Conservation (phyloP, 2,797 vertebrate genomes). For the Chelmon rostratus region DNA sequence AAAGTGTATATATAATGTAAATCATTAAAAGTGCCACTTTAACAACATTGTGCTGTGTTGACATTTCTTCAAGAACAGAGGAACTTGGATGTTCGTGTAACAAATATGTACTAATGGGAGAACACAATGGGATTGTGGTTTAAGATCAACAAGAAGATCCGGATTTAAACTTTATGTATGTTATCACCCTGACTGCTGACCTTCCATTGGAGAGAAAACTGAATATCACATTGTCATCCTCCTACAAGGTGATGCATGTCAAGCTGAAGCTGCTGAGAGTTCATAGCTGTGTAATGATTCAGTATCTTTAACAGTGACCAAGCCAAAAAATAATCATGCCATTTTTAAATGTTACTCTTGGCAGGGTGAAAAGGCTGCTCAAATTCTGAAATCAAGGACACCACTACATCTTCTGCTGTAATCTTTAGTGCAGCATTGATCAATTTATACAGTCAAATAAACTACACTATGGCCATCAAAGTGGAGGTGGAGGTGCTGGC, state of each 20-base stretch:
- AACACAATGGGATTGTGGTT: background rate
- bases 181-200: constrained; percentile 16
- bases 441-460: background rate
- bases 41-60: background rate
- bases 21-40: constrained; percentile 45
- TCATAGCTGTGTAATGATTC: background rate
- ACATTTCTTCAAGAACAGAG: constrained; percentile 11
- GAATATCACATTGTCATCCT: background rate
- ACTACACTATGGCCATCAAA: background rate
- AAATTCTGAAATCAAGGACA: background rate
- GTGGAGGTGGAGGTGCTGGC: background rate
- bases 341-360: background rate
- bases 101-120: background rate
- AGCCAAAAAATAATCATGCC: background rate
- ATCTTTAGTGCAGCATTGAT: background rate
- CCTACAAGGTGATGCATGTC: background rate
- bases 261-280: background rate
- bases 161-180: background rate
- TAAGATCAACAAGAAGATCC: background rate
- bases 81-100: background rate
- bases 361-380: background rate
- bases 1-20: constrained; percentile 52
- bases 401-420: background rate
- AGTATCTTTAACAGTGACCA: background rate
- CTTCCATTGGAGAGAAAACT: background rate